Evolutionary conservation across 2,113 vertebrate genomes (phyloP).

Genomic region (Prionailurus bengalensis): DNA sequence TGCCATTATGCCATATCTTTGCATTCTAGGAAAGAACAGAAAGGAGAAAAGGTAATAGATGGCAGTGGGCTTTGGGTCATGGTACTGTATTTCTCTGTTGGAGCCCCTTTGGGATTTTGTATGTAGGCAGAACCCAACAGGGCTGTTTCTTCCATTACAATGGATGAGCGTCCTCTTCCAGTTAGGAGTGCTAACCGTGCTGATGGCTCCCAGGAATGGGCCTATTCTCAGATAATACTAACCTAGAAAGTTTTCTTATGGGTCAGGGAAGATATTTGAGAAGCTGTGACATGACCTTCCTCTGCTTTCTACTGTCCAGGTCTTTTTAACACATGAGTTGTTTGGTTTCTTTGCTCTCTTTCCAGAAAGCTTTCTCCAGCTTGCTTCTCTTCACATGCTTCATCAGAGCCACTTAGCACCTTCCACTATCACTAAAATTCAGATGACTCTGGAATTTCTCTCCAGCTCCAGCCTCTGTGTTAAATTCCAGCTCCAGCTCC

Average conservation of each 20-base stretch:
- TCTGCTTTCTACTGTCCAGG: background rate
- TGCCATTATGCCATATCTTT: background rate
- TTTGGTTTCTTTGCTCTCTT: background rate
- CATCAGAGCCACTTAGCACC: background rate
- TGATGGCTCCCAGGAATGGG: background rate
- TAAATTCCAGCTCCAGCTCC: background rate
- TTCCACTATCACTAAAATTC: background rate
- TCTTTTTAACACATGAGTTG: background rate
- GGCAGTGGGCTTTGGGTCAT: fast-evolving
- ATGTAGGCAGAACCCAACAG: background rate
- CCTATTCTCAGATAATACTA: background rate
- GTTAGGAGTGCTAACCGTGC: background rate
- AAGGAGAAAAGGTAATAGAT: too few relatives aligned
- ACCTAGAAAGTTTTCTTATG: background rate
- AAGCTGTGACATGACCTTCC: background rate
- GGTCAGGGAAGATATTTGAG: background rate
- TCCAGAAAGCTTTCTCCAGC: background rate
- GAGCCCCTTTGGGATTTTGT: background rate
- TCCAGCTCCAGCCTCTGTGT: background rate
- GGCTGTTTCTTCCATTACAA: background rate
- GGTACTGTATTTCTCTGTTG: background rate
- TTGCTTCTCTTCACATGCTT: background rate
- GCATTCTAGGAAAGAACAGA: background rate
- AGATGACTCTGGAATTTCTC: background rate
- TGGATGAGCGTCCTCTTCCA: too few relatives aligned